Percentiles rank a stretch among this genome's conserved stretches.
Conservation (phyloP, 92 coral and sea anemone genomes). For the Heliopora coerulea region DNA sequence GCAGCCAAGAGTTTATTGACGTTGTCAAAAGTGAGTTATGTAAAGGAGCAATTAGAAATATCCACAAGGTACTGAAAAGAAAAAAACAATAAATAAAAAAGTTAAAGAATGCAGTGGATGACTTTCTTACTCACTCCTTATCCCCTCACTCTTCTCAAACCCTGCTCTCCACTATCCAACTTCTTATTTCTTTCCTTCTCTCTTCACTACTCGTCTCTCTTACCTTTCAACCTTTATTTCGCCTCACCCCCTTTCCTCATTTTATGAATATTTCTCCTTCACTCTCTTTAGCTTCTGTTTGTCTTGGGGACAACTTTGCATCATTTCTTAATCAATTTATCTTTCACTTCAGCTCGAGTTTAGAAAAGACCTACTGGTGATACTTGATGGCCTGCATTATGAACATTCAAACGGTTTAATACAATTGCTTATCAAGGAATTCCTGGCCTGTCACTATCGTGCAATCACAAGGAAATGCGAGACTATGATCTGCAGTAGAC, state of each 20-base stretch:
- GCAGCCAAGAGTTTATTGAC: conserved; percentile 33
- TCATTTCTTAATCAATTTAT: conserved; percentile 7
- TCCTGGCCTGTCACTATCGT: conserved; percentile 66
- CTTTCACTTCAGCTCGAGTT: conserved; percentile 56
- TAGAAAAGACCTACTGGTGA: conserved; percentile 61
- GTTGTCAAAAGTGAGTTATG: conserved; percentile 5
- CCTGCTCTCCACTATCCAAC: no score
- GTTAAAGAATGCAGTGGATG: no score
- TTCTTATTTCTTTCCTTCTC: no score
- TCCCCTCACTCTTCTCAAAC: no score
- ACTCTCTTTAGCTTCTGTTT: no score
- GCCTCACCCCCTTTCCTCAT: no score
- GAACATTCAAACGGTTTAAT: conserved; percentile 70
- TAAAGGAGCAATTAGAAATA: not conserved
- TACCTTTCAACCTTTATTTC: no score
- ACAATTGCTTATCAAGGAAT: conserved; percentile 63
- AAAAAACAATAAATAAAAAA: no score
- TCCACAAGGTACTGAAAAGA: conserved; percentile 4
- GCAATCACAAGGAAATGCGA: conserved; percentile 71
- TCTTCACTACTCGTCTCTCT: no score
- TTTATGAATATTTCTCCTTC: not conserved
- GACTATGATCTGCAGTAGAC: conserved; percentile 69
- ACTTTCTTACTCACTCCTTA: no score
- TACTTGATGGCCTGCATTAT: conserved; percentile 68
- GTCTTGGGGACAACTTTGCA: no score